Percentiles rank a stretch among this genome's conserved stretches.
phyloP scores from a whole-genome alignment of 1,140 invertebrate genomes.

The Drosophila baimaii region DNA sequence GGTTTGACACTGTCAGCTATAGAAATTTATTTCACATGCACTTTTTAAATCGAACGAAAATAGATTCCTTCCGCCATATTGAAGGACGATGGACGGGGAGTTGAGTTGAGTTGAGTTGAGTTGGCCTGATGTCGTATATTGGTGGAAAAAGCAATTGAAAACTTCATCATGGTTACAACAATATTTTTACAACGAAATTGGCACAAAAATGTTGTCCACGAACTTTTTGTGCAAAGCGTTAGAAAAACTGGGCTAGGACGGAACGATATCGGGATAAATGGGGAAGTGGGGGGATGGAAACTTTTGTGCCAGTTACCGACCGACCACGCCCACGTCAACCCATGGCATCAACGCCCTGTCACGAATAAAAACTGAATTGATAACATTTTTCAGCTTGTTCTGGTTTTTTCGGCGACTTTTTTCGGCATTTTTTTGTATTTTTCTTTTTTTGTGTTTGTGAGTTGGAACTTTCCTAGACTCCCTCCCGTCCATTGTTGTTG shows the following conservation, averaged over 20 bases:
- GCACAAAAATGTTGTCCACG: slow-evolving; percentile 81
- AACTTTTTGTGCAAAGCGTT: slow-evolving; percentile 68
- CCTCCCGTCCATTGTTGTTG: slow-evolving; percentile 26
- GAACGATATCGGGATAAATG: neutral
- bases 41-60: slow-evolving; percentile 78
- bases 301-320: slow-evolving; percentile 57
- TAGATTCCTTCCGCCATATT: slow-evolving; percentile 70
- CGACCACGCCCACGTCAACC: slow-evolving; percentile 57
- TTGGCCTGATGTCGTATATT: slow-evolving; percentile 52
- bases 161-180: slow-evolving; percentile 81
- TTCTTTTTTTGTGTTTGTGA: neutral
- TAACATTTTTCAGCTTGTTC: slow-evolving; percentile 76
- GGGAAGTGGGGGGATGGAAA: slow-evolving; percentile 6
- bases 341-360: slow-evolving; percentile 58
- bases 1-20: slow-evolving; percentile 43
- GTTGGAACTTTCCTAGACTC: slow-evolving; percentile 33
- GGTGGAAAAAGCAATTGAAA: slow-evolving; percentile 77
- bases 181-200: slow-evolving; percentile 82
- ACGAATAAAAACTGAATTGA: slow-evolving; percentile 75
- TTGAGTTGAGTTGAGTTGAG: neutral
- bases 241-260: slow-evolving; percentile 45
- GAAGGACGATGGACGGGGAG: slow-evolving; percentile 13
- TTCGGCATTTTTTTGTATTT: slow-evolving; percentile 4
- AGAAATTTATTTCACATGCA: slow-evolving; percentile 77
- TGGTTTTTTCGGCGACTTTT: slow-evolving; percentile 31